Percentiles rank a stretch among this genome's conserved stretches.
Conservation (phyloP, 1,140 invertebrate genomes). For the Leptopilina clavipes region DNA sequence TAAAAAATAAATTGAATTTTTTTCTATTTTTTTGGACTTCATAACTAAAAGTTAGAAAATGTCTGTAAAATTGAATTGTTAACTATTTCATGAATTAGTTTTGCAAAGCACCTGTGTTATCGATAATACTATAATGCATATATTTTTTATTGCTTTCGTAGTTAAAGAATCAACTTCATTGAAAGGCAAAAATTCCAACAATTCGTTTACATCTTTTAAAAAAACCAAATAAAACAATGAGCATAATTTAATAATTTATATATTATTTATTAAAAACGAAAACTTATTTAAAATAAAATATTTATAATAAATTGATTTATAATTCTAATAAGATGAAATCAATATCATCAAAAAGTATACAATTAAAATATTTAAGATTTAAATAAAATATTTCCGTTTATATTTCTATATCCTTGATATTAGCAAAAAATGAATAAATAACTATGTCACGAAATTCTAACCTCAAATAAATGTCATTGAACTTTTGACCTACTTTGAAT, state of each 20-base stretch:
- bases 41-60: background rate
- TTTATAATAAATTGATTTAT: too few relatives aligned
- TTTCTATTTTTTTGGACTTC: background rate
- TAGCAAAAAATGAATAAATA: background rate
- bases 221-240: too few relatives aligned
- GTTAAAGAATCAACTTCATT: background rate
- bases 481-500: conserved; percentile 8
- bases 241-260: too few relatives aligned
- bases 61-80: background rate
- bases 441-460: background rate
- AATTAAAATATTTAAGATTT: too few relatives aligned
- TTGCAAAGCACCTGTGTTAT: conserved; percentile 1
- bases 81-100: conserved; percentile 4
- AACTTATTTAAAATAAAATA: too few relatives aligned
- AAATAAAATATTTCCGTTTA: too few relatives aligned
- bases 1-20: background rate
- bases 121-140: background rate
- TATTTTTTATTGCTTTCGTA: background rate
- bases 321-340: too few relatives aligned
- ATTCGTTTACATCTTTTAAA: background rate
- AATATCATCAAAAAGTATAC: too few relatives aligned
- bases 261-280: too few relatives aligned
- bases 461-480: conserved; percentile 14
- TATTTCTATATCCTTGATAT: background rate
- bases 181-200: background rate